Base-by-base conservation (phyloP, 2,888 invertebrate species). In the Cynaeus angustus region DNA sequence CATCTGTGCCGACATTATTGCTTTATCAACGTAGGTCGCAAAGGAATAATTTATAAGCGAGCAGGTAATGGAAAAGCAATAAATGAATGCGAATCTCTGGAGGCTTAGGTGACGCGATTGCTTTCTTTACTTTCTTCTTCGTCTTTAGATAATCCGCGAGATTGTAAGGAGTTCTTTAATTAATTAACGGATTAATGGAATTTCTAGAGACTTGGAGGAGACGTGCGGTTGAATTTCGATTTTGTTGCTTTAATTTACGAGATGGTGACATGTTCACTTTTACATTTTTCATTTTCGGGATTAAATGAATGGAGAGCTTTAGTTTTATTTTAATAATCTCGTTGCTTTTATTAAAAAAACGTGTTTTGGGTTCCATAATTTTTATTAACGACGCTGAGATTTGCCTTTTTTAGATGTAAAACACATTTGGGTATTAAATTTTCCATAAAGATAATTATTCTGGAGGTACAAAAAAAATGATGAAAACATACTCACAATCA, bases 151-250 rank as follows among this genome's bases (percentile, higher is more conserved):
- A 58, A 58, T 58, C 58, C 45, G 43, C 12, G 45, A 58, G 58
- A 58, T 58, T 58, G 58, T 45, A 26, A 58, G 43, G 58, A 58
- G 58, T 58, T 58, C 58, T 58, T 58, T 58, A 58, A 58, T 58
- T 58, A 58, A 58, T 58, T 58, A 58, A 45, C 58, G 58, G 58
- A 58, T 58, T 58, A 58, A 58, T 58, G 58, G 58, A 45, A 58
- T 58, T 58, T 58, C 45, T 28, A 10, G 43, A 14, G 43, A 58
- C 58, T 37, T 43, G 56, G 21, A 16, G 12, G 43, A 58, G 45
- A 58, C 58, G 58, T 58, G 58, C 58, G 58, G 58, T 58, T 58
- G 58, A 58, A 58, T 58, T 58, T 58, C 58, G 58, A 58, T 58
- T 58, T 45, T 38, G 45, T 21, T 21, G 21, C 41, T 58, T 43